Evolutionary conservation across 2,113 vertebrate species (phyloP), one percentile per base, ranked within the genome.

Genomic region (Prionailurus viverrinus): DNA sequence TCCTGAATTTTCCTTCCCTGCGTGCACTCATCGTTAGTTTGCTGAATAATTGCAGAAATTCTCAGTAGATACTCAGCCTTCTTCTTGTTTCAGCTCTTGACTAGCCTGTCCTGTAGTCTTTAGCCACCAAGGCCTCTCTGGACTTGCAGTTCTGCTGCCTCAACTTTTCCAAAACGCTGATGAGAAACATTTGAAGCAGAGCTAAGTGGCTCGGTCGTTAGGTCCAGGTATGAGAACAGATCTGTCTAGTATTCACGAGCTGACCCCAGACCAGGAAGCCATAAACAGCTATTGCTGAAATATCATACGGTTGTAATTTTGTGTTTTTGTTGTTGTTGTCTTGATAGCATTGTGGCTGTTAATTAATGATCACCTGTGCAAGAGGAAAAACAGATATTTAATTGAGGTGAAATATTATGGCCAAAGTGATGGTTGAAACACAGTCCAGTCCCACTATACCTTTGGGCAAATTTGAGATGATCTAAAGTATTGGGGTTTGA

Each of bases 1-100:
- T 58, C 23, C 21, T 1, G 3, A 0, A 0, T 78, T 66, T 29
- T 68, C 68, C 14, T n/a, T 7, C 25, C 14, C 1, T 33, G n/a
- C 0, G 21, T 15, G 10, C 14, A 27, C 27, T 53, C n/a, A 10
- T 5, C 36, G 3, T 18, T 13, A 74, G 21, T 66, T 95, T 39
- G 58, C n/a, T 45, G 5, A 68, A 25, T 85, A 29, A 23, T 23
- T 48, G 61, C 48, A 53, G 61, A 63, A 33, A 61, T 36, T 48
- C 45, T 65, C 55, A 48, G 10, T 25, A 9, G 9, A 27, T 51
- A 18, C 41, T 48, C 39, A 41, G 55, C 33, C 10, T 51, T 41
- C 53, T 73, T 5, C n/a, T 4, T 61, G 21, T 4, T 36, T 33
- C 23, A 31, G 6, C 23, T 61, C 61, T 69, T 65, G 45, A 12